A percentile compares a stretch with the other conserved stretches of the same genome.
Conservation (phyloP, 2,113 vertebrate species). For the Macheiramphus alcinus region DNA sequence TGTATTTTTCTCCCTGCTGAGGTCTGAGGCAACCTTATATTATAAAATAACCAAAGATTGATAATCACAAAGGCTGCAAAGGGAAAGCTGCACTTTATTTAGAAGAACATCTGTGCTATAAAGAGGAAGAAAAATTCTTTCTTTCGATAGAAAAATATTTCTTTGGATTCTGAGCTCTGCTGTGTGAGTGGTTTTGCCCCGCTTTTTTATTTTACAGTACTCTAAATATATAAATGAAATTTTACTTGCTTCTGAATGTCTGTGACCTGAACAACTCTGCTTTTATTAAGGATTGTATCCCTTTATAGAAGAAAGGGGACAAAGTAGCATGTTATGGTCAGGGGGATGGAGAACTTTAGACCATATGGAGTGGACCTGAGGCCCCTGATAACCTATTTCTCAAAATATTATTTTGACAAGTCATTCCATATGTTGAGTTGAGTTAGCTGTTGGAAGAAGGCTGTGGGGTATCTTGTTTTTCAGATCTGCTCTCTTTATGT, state of each 20-base stretch:
- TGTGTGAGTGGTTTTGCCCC: background rate
- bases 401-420: slow-evolving; percentile 18
- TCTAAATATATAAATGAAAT: background rate
- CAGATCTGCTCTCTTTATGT: background rate
- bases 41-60: slow-evolving; percentile 42
- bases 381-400: slow-evolving; percentile 39
- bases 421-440: slow-evolving; percentile 24
- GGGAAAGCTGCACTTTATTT: background rate
- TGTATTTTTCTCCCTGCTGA: slow-evolving; percentile 42
- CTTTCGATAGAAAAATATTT: background rate
- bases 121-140: background rate
- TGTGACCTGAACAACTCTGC: background rate
- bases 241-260: background rate
- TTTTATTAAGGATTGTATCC: slow-evolving; percentile 1
- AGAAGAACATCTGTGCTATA: background rate
- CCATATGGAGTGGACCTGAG: slow-evolving; percentile 30
- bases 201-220: background rate
- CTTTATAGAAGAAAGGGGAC: background rate
- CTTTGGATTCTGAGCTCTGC: background rate
- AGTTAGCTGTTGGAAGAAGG: background rate
- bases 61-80: slow-evolving; percentile 25
- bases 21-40: slow-evolving; percentile 18
- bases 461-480: slow-evolving; percentile 31
- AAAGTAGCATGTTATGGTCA: background rate
- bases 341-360: background rate